Evolutionary conservation across 2,797 vertebrate species (phyloP).

Genomic region (Pteronotus mesoamericanus): DNA sequence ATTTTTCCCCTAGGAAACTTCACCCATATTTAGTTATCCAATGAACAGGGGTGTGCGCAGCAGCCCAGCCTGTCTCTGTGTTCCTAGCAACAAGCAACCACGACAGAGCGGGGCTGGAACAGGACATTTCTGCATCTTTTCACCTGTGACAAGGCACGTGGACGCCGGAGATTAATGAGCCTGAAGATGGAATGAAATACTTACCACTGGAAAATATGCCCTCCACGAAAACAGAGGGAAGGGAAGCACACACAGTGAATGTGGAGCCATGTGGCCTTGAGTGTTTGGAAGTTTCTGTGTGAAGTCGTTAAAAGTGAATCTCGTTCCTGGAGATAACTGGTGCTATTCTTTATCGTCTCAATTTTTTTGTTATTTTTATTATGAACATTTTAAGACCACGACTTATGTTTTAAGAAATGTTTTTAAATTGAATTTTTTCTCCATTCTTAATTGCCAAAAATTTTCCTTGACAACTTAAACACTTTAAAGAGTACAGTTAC

Average conservation of each 20-base stretch:
- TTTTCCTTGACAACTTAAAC: background rate
- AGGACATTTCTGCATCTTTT: slow-evolving; percentile 49
- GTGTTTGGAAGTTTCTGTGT: background rate
- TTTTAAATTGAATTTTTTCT: background rate
- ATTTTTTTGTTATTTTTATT: background rate
- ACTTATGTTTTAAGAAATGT: background rate
- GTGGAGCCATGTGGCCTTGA: background rate
- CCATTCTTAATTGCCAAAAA: background rate
- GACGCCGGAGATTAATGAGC: background rate
- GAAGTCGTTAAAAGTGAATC: background rate
- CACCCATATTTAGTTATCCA: slow-evolving; percentile 51
- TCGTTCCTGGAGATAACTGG: background rate
- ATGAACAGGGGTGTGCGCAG: background rate
- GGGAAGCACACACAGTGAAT: background rate
- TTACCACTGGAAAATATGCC: background rate
- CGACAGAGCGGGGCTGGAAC: background rate
- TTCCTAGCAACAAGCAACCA: slow-evolving; percentile 56
- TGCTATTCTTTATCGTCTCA: background rate
- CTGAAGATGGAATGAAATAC: background rate
- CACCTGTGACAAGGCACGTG: background rate
- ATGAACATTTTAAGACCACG: background rate
- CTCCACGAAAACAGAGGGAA: background rate
- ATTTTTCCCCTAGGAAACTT: background rate
- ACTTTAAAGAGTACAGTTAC: background rate
- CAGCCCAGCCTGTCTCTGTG: background rate